Evolutionary conservation across 2,888 invertebrate genomes (phyloP), one percentile per base, ranked within the genome.

Genomic region (Pristionchus japonicus): DNA sequence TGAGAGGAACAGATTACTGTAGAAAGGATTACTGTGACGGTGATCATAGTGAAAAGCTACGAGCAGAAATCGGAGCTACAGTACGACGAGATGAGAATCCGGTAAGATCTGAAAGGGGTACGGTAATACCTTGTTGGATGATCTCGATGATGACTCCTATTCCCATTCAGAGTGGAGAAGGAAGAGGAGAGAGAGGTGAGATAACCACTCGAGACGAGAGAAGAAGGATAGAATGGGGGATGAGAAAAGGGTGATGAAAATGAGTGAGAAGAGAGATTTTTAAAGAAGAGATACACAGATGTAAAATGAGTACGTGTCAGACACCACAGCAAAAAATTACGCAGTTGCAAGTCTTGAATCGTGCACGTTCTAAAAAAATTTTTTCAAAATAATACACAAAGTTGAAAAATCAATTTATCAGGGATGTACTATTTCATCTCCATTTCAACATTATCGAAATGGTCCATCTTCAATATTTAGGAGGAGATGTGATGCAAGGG

Each of bases 101-200:
- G 61, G 61, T 67, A 67, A 34, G 31, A 17, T 67, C 6, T 15
- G 31, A 37, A 23, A 23, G 34, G 1, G 15, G 34, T 17, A 34
- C 31, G n/a, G n/a, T n/a, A n/a, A n/a, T 74, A 74, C 74, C 74
- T 74, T 43, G 74, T 40, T 74, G 40, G 40, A 74, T 74, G 43
- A 43, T 74, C n/a, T 74, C 23, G 20, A 74, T 43, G n/a, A n/a
- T n/a, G n/a, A n/a, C n/a, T n/a, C n/a, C n/a, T n/a, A n/a, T n/a
- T n/a, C n/a, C n/a, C n/a, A n/a, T n/a, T n/a, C 40, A 74, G n/a
- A 9, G 43, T 23, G 43, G 43, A 11, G 23, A 34, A 40, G n/a
- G n/a, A 23, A 4, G 40, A n/a, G 40, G 34, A 40, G 1, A n/a
- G 43, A 43, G 43, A 57, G 34, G 86, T 74, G 23, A 52, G 77